Evolutionary conservation across 2,888 invertebrate genomes (phyloP).

Genomic region (Drosophila phalerata): DNA sequence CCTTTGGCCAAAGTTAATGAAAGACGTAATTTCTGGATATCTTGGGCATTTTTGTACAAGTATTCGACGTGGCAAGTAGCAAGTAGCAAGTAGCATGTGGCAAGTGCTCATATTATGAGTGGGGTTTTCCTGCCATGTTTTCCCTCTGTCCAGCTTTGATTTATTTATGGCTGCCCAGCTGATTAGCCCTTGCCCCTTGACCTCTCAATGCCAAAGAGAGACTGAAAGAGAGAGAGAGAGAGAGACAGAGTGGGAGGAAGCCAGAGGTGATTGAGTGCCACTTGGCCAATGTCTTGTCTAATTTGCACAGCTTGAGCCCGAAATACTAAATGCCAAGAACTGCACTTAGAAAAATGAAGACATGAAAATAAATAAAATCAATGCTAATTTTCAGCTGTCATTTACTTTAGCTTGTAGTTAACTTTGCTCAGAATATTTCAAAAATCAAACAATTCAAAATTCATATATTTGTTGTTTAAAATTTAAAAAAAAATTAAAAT

Average conservation of each 20-base stretch:
- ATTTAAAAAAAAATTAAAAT: too few species aligned
- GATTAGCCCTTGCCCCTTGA: constrained; percentile 66
- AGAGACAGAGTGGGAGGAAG: background rate
- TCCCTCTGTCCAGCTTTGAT: constrained; percentile 53
- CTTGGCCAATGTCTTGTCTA: constrained; percentile 66
- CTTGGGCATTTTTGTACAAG: constrained; percentile 34
- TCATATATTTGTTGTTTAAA: too few species aligned
- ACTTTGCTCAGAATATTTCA: background rate
- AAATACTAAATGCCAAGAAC: background rate
- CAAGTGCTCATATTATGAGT: constrained; percentile 40
- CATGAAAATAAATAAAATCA: background rate
- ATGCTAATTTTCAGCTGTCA: background rate
- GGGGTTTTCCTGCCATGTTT: constrained; percentile 17
- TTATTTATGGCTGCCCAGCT: constrained; percentile 73
- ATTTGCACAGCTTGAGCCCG: constrained; percentile 55
- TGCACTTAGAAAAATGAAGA: constrained; percentile 1
- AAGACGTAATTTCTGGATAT: constrained; percentile 76
- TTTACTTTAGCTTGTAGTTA: background rate
- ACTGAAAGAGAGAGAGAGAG: background rate
- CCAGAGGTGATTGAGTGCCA: constrained; percentile 62
- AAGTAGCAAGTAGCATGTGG: constrained; percentile 26
- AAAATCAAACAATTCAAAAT: background rate
- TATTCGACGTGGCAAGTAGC: constrained; percentile 3
- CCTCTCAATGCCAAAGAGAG: constrained; percentile 36
- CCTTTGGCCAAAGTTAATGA: constrained; percentile 83